phyloP scores from a whole-genome alignment of 1,140 invertebrate genomes.

The Carcinoscorpius rotundicauda region DNA sequence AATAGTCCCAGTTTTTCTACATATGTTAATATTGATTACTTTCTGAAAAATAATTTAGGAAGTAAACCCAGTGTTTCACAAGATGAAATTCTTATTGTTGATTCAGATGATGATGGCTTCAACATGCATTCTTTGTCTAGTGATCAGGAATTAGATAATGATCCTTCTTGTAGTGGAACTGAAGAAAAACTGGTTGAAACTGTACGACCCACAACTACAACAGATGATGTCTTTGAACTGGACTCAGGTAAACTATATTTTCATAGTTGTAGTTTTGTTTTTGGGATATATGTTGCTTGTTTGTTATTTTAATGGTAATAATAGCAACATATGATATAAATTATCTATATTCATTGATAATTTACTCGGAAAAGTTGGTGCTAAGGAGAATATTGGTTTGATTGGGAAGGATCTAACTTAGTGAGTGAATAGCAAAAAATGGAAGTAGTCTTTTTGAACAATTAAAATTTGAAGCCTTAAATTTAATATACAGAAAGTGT shows the following conservation, averaged over 20 bases:
- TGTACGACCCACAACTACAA: slow-evolving; percentile 19
- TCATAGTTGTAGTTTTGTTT: too few species aligned
- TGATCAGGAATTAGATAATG: slow-evolving; percentile 28
- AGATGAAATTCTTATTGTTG: slow-evolving; percentile 12
- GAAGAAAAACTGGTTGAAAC: slow-evolving; percentile 13
- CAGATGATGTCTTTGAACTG: slow-evolving; percentile 29
- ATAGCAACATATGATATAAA: too few species aligned
- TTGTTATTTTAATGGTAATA: too few species aligned
- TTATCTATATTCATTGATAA: too few species aligned
- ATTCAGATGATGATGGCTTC: slow-evolving; percentile 25
- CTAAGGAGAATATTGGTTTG: too few species aligned
- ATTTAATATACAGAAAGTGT: too few species aligned
- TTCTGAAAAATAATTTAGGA: slow-evolving; percentile 52
- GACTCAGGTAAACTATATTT: slow-evolving; percentile 27
- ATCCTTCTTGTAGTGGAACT: slow-evolving; percentile 10
- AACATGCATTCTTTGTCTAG: slow-evolving; percentile 30
- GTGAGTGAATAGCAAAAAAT: too few species aligned
- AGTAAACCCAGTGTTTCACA: slow-evolving; percentile 6
- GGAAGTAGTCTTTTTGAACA: too few species aligned
- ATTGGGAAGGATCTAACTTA: too few species aligned
- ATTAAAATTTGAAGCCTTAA: too few species aligned
- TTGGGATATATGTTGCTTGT: too few species aligned
- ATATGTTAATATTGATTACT: slow-evolving; percentile 83
- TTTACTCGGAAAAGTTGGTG: too few species aligned
- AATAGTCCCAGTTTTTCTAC: slow-evolving; percentile 37